Evolutionary conservation across 2,113 vertebrate species (phyloP), one percentile per base, ranked within the genome.

Genomic region (Phrynocephalus versicolor): DNA sequence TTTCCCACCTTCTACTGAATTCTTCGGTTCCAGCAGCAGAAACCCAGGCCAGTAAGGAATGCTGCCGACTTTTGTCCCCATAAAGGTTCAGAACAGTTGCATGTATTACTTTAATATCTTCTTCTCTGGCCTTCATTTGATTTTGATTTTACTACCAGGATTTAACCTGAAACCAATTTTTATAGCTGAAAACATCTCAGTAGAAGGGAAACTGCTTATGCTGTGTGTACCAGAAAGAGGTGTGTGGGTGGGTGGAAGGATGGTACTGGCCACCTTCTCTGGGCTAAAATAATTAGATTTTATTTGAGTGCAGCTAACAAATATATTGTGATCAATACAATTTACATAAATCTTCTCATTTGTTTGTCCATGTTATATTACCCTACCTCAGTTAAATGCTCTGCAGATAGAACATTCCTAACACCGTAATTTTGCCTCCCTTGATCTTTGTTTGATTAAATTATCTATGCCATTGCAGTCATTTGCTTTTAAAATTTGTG

Each of bases 171-270:
- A 71, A 6, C 0, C 41, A 87, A 51, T 85, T 87, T 89, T 2
- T 83, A 81, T 76, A 19, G 45, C 70, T 88, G 83, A 88, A 79
- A 72, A 5, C 21, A 9, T 86, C 37, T 41, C 33, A 72, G 35
- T 78, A 73, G 37, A 87, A 83, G 86, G n/a, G 74, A 58, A 91
- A 88, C 78, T 30, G 35, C 55, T n/a, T 87, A 45, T 3, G 88
- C 35, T 87, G 73, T 62, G 65, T 62, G 2, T 82, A 57, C 73
- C 83, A 82, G 45, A 74, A 92, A 85, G 18, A 45, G 80, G 3
- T 19, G 67, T 51, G 55, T 55, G 27, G n/a, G n/a, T n/a, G n/a
- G 75, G 10, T 74, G 75, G 89, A 79, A 88, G 3, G 19, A 51
- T 81, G 51, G 25, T 19, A 5, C 8, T 33, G 64, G 15, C 27